A percentile compares a stretch with the other conserved stretches of the same genome.
Evolutionary conservation across 2,113 vertebrate species (phyloP).

Genomic region (Gopherus flavomarginatus): DNA sequence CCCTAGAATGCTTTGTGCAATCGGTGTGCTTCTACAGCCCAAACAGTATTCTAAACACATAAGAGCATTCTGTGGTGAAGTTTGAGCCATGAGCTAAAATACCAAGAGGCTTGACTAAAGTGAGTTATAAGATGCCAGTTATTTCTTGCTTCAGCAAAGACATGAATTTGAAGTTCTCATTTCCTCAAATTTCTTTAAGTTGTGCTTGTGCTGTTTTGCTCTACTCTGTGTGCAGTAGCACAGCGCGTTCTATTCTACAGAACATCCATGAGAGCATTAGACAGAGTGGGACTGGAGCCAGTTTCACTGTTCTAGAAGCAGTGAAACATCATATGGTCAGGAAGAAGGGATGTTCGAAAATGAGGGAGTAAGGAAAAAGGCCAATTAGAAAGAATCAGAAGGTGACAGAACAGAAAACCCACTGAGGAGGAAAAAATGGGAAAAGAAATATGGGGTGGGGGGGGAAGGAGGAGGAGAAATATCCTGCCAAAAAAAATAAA

Average conservation of each 20-base stretch:
- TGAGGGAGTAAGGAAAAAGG: neutral
- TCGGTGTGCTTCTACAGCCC: neutral
- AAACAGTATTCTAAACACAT: neutral
- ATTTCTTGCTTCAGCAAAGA: neutral
- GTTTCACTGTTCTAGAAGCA: neutral
- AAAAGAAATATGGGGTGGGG: neutral
- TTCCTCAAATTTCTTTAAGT: neutral
- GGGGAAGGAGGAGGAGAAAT: neutral
- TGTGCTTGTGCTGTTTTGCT: neutral
- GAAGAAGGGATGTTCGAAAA: neutral
- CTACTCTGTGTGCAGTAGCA: neutral
- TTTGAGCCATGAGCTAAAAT: neutral
- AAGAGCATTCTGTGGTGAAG: neutral
- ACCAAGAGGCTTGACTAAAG: neutral
- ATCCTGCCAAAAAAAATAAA: neutral
- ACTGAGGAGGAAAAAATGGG: neutral
- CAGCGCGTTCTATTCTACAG: conserved; percentile 29
- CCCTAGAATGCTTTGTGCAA: neutral
- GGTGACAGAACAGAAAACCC: neutral
- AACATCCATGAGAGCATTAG: neutral
- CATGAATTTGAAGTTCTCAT: conserved; percentile 1
- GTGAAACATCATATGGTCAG: neutral
- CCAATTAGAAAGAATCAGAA: neutral
- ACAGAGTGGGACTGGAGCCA: conserved; percentile 34
- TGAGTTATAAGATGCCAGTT: neutral